Evolutionary conservation across 2,888 invertebrate species (phyloP).

Genomic region (Embidobia sp.): DNA sequence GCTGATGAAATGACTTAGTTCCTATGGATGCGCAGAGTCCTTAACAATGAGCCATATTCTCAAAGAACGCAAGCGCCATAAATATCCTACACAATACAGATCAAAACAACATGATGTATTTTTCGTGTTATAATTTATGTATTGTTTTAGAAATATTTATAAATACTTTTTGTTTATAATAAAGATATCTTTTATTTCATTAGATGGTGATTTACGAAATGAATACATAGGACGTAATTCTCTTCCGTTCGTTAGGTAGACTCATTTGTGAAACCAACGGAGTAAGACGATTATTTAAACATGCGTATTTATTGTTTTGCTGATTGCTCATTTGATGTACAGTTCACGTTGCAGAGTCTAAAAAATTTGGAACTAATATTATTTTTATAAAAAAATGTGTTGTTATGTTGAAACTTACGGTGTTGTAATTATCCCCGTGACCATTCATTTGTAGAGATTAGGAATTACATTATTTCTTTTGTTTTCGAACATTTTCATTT

Average conservation of each 20-base stretch:
- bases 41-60: slow-evolving; percentile 33
- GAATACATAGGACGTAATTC: neutral
- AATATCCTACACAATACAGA: slow-evolving; percentile 37
- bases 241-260: slow-evolving; percentile 3
- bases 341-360: slow-evolving; percentile 45
- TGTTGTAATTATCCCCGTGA: slow-evolving; percentile 37
- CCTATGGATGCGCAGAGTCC: slow-evolving; percentile 35
- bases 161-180: slow-evolving; percentile 54
- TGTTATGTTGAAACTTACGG: slow-evolving; percentile 16
- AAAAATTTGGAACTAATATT: slow-evolving; percentile 49
- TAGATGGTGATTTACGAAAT: slow-evolving; percentile 17
- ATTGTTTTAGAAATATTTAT: slow-evolving; percentile 56
- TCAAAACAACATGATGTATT: slow-evolving; percentile 51
- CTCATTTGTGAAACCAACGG: neutral
- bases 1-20: slow-evolving; percentile 35
- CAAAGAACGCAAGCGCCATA: slow-evolving; percentile 20
- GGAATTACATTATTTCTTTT: no score
- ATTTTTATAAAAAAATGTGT: slow-evolving; percentile 59
- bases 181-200: slow-evolving; percentile 38
- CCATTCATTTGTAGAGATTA: slow-evolving; percentile 2
- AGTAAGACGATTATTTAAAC: slow-evolving; percentile 39
- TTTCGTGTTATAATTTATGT: slow-evolving; percentile 52
- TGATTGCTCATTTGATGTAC: slow-evolving; percentile 46
- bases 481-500: no score
- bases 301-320: slow-evolving; percentile 48